These are phyloP conservation scores for Hedya salicella DNA, from an alignment of 2,888 invertebrate species.

Conservation along the genomic window DNA sequence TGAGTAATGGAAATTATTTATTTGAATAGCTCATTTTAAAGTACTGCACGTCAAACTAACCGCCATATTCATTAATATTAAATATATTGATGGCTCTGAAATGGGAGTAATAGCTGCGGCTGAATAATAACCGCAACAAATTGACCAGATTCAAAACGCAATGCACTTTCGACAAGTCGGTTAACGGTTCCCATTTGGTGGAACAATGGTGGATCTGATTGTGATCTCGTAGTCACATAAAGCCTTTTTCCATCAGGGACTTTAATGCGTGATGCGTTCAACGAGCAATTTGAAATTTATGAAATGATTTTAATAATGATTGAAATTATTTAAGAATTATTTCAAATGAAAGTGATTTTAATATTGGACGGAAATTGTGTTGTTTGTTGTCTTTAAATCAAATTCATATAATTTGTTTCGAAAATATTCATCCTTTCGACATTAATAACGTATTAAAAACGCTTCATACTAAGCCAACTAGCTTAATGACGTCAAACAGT, in stretches of 20 bases:
- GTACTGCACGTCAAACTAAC: neutral
- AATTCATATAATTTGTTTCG: neutral
- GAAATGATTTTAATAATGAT: neutral
- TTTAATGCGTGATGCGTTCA: neutral
- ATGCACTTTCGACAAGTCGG: conserved; percentile 27
- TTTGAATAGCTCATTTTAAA: too few species aligned
- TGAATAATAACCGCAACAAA: conserved; percentile 53
- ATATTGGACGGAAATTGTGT: neutral
- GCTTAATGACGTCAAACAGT: too few species aligned
- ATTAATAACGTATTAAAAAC: neutral
- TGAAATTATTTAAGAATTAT: neutral
- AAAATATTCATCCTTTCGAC: neutral
- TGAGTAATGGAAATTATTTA: too few species aligned
- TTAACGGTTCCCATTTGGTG: neutral
- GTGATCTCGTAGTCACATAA: neutral
- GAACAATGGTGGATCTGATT: neutral
- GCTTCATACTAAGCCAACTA: too few species aligned
- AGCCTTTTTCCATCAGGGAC: neutral
- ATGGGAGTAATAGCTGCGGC: conserved; percentile 55
- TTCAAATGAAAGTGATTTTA: neutral
- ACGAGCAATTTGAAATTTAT: neutral
- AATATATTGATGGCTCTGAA: conserved; percentile 47
- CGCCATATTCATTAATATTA: conserved; percentile 46
- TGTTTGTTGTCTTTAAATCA: neutral
- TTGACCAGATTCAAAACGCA: conserved; percentile 56